Percentiles rank a stretch among this genome's conserved stretches.
Evolutionary conservation across 1,140 invertebrate species (phyloP).

Genomic region (Lutraria rhynchaena): DNA sequence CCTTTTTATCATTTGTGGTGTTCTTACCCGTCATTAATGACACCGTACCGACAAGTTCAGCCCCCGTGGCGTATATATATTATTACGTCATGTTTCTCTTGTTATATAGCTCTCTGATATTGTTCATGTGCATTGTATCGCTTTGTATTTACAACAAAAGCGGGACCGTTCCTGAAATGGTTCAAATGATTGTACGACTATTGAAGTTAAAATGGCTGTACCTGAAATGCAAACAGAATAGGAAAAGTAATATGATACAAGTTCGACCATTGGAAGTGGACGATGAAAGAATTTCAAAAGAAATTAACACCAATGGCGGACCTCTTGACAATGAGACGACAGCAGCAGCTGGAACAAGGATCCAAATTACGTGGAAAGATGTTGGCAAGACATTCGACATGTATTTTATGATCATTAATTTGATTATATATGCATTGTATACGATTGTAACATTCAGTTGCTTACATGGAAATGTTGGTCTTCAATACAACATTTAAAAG

Average conservation of each 20-base stretch:
- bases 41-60: conserved; percentile 85
- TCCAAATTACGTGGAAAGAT: conserved; percentile 19
- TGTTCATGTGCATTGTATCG: conserved; percentile 14
- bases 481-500: no score
- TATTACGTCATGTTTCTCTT: conserved; percentile 46
- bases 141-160: conserved; percentile 30
- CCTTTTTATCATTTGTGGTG: conserved; percentile 84
- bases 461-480: no score
- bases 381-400: conserved; percentile 46
- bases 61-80: conserved; percentile 79
- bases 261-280: no score
- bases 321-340: no score
- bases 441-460: no score
- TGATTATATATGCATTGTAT: no score
- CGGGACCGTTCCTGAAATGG: conserved; percentile 6
- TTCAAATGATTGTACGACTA: background rate
- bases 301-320: no score
- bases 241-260: background rate
- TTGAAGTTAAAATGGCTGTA: background rate
- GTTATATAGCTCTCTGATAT: conserved; percentile 20
- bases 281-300: no score
- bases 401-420: background rate
- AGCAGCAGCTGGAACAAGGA: no score
- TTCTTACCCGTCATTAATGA: conserved; percentile 85
- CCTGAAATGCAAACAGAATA: background rate